A percentile compares a stretch with the other conserved stretches of the same genome.
These are phyloP conservation scores for Scaptomyza montana DNA, from an alignment of 1,140 invertebrate species.

Conservation along the genomic window DNA sequence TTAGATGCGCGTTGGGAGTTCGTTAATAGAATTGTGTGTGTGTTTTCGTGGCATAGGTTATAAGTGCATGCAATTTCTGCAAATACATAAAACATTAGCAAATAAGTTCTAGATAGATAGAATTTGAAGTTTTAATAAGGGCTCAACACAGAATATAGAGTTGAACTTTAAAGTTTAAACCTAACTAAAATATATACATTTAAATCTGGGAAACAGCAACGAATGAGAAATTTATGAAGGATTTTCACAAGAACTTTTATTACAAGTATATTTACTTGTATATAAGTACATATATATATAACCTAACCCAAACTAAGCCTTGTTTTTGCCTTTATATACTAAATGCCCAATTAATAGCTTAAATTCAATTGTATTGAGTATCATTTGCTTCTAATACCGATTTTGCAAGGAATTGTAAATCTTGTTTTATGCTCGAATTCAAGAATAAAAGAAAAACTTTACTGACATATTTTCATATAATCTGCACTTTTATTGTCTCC, in stretches of 20 bases:
- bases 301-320: background rate
- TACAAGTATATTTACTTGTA: no score
- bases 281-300: background rate
- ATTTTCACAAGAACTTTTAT: no score
- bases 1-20: slow-evolving; percentile 9
- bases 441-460: slow-evolving; percentile 41
- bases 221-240: no score
- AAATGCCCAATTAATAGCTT: background rate
- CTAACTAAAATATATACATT: background rate
- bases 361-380: slow-evolving; percentile 14
- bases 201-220: background rate
- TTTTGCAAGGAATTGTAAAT: slow-evolving; percentile 17
- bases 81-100: slow-evolving; percentile 5
- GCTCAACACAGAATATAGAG: background rate
- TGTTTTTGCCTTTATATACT: background rate
- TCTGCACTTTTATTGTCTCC: slow-evolving; percentile 71
- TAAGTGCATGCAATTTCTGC: background rate
- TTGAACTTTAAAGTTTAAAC: background rate
- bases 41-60: background rate
- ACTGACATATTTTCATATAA: slow-evolving; percentile 72
- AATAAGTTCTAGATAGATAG: background rate
- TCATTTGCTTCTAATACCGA: slow-evolving; percentile 22
- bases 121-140: background rate
- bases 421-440: slow-evolving; percentile 17
- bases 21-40: background rate